Conservation (phyloP, 2,113 vertebrate genomes). For the Hippocampus comes region DNA sequence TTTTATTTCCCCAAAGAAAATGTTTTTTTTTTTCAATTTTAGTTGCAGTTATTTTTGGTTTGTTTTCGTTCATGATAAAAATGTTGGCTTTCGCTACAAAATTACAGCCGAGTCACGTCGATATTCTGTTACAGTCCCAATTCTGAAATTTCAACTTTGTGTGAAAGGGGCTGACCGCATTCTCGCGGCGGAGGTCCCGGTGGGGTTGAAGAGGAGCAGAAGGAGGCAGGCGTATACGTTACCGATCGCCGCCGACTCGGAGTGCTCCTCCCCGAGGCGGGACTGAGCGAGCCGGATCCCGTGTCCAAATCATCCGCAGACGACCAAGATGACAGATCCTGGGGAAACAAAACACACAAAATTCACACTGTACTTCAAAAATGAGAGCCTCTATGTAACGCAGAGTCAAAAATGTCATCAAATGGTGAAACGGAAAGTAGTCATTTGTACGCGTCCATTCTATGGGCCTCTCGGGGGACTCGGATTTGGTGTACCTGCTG, state of each 20-base stretch:
- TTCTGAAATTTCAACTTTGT: not conserved
- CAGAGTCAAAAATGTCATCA: no score
- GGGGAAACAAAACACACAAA: not conserved
- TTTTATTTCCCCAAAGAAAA: no score
- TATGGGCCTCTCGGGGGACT: not conserved
- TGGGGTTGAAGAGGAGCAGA: not conserved
- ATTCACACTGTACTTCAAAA: not conserved
- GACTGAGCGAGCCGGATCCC: slow-evolving; percentile 86
- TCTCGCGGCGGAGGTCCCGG: slow-evolving; percentile 5
- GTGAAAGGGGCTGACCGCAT: not conserved
- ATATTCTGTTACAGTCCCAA: not conserved
- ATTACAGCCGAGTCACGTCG: no score
- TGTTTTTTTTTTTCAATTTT: no score
- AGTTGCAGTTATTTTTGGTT: no score
- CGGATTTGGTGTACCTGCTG: slow-evolving; percentile 77
- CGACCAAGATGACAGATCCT: slow-evolving; percentile 96
- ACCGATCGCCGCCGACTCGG: slow-evolving; percentile 91
- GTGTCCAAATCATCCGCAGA: slow-evolving; percentile 93
- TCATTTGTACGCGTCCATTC: no score
- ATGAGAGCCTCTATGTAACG: no score
- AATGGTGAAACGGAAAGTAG: no score
- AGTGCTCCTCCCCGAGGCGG: slow-evolving; percentile 87
- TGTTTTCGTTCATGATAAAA: no score
- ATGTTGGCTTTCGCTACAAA: no score
- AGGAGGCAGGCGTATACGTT: slow-evolving; percentile 54